Evolutionary conservation across 2,113 vertebrate species (phyloP), one percentile per base, ranked within the genome.

Genomic region (Craseonycteris thonglongyai): DNA sequence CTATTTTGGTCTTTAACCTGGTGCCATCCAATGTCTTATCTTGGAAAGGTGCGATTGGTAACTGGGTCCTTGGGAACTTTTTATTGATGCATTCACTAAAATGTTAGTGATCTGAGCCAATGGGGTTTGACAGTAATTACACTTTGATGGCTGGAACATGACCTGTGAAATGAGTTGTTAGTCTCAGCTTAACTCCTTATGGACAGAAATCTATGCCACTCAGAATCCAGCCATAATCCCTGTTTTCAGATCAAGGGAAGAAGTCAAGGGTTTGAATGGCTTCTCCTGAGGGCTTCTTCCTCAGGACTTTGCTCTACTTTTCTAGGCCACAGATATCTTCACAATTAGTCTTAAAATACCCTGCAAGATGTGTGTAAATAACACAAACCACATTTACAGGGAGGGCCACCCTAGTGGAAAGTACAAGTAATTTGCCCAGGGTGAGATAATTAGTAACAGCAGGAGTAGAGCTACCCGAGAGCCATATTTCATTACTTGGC

Each of bases 81-180:
- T 69, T 78, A 78, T 85, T 69, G 80, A 66, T 72, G 40, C 16
- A 19, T 81, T 95, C 40, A 35, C 69, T 92, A 68, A 58, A 58
- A 78, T 56, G 72, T 54, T 15, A 87, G 54, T 83, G 69, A 95
- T 80, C 81, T 47, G 54, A 0, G 40, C 92, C 90, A 83, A n/a
- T 75, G 81, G 84, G 69, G 54, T 88, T 91, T 84, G 87, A 80
- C 72, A 30, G 93, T 95, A 94, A 97, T 97, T 96, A 92, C 71
- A 91, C 83, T 94, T 84, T 74, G 92, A 93, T 83, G 84, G 38
- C 87, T 92, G 96, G 93, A 93, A 81, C 38, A 78, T 88, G 95
- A 94, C 95, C 93, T 96, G 87, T 61, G 79, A 84, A 96, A 95
- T 83, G 92, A 96, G 47, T 93, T 96, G 63, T 94, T 95, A 3